Base-by-base conservation (phyloP, 2,797 vertebrate species). In the Gastrophryne carolinensis region DNA sequence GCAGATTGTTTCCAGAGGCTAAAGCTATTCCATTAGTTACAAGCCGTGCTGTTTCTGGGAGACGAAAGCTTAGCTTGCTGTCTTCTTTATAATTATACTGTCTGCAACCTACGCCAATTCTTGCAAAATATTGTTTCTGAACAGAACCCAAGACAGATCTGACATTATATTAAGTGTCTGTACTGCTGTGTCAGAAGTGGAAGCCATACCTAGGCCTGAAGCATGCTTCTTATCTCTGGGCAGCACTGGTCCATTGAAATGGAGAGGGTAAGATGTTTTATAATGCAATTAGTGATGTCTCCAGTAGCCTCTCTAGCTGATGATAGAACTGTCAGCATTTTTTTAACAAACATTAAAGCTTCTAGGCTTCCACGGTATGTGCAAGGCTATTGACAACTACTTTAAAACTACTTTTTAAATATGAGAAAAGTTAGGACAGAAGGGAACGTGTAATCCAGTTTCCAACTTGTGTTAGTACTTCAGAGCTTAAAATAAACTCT, bases 61-160 rank as follows among this genome's bases (percentile, higher is more conserved):
- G 39, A 68, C 32, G 49, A 68, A 39, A 56, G 65, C 54, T 68
- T 68, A 49, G 19, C 65, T 15, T 68, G 65, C 65, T 54, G 65
- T 68, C 65, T 68, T 56, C 65, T 68, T 49, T 68, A 68, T 68
- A 68, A 68, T 68, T 68, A 68, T 50, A 41, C 65, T 68, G 50
- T 68, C 65, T 68, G 65, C 65, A 54, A 54, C 27, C 29, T 68
- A 56, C 54, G 65, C 65, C 13, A 47, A 47, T 66, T 49, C 9
- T 34, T 56, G 29, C 50, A 54, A 68, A 68, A 68, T 68, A 68
- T 56, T 68, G 50, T 68, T 68, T 68, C 37, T 68, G 49, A 11
- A 41, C 65, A 54, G 50, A 41, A 50, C n/a, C 26, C 65, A 4
- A 50, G 65, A 54, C 34, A 68, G 65, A 53, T 34, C 27, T 68